Percentiles rank a stretch among this genome's conserved stretches.
phyloP scores from a whole-genome alignment of 2,888 invertebrate genomes.

The Argyresthia goedartella region DNA sequence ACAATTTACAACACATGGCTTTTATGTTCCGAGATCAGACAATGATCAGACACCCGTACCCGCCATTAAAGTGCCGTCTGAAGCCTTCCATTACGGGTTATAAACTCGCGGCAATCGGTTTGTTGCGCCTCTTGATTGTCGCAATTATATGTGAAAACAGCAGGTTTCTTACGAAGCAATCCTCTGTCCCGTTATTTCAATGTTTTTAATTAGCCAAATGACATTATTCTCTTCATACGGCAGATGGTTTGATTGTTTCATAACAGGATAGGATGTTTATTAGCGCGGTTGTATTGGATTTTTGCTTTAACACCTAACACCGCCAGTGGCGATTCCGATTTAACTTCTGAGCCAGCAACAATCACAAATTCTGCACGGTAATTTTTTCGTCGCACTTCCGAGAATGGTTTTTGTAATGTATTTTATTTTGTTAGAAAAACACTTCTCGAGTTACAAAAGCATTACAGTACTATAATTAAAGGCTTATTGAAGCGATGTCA shows the following conservation, averaged over 20 bases:
- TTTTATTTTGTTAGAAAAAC: too few relatives aligned
- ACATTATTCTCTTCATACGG: background rate
- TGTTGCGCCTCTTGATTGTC: background rate
- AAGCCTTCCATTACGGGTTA: conserved; percentile 30
- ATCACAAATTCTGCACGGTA: too few relatives aligned
- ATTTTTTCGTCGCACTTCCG: too few relatives aligned
- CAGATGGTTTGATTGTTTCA: background rate
- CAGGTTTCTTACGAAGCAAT: background rate
- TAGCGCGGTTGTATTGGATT: too few relatives aligned
- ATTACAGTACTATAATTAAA: conserved; percentile 1
- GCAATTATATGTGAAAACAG: conserved; percentile 3
- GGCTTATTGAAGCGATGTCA: conserved; percentile 28
- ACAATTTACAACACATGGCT: too few relatives aligned
- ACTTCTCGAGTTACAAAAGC: background rate
- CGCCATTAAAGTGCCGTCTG: background rate
- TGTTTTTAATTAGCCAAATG: background rate
- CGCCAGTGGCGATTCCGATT: too few relatives aligned
- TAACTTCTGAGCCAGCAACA: too few relatives aligned
- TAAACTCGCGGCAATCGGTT: conserved; percentile 19
- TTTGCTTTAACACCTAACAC: too few relatives aligned
- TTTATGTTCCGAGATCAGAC: too few relatives aligned
- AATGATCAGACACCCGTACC: background rate
- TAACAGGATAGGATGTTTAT: too few relatives aligned
- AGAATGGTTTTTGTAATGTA: too few relatives aligned
- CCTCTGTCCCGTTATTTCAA: conserved; percentile 2